phyloP scores from a whole-genome alignment of 2,797 vertebrate species.

The Poeciliopsis infans region DNA sequence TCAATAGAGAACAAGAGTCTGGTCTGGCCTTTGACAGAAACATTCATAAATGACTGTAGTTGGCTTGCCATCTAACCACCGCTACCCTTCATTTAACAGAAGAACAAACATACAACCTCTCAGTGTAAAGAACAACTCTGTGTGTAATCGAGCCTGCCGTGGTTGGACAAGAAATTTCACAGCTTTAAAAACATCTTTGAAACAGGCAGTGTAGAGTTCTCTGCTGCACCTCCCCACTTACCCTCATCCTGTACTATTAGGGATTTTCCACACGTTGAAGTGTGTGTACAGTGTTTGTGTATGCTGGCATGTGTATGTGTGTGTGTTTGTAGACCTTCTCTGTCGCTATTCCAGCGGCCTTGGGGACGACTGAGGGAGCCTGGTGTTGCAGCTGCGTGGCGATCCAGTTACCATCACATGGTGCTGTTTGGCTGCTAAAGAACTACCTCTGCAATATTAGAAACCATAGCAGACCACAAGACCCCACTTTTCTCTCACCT shows the following conservation, averaged over 20 bases:
- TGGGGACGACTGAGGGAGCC: constrained; percentile 70
- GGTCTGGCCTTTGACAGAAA: constrained; percentile 64
- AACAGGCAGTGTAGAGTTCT: constrained; percentile 79
- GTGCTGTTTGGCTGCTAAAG: constrained; percentile 74
- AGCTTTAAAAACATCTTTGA: constrained; percentile 83
- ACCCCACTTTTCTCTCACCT: constrained; percentile 61
- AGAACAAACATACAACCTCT: constrained; percentile 67
- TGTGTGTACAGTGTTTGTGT: constrained; percentile 32
- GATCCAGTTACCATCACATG: constrained; percentile 82
- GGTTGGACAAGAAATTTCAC: constrained; percentile 74
- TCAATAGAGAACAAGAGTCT: constrained; percentile 60
- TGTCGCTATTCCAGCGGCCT: constrained; percentile 71
- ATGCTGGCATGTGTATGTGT: constrained; percentile 8
- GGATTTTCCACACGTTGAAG: constrained; percentile 67
- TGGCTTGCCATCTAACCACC: constrained; percentile 62
- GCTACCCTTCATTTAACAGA: constrained; percentile 71
- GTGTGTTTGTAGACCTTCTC: constrained; percentile 39
- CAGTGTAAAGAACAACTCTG: constrained; percentile 61
- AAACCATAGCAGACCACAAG: constrained; percentile 73
- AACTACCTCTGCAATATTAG: constrained; percentile 80
- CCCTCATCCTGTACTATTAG: constrained; percentile 68
- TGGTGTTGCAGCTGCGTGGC: constrained; percentile 78
- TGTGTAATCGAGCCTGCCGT: constrained; percentile 66
- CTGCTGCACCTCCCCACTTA: constrained; percentile 57
- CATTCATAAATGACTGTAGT: constrained; percentile 72